Percentiles rank a stretch among this genome's conserved stretches.
phyloP scores from a whole-genome alignment of 2,113 vertebrate genomes.

The Sarotherodon lohbergeri region DNA sequence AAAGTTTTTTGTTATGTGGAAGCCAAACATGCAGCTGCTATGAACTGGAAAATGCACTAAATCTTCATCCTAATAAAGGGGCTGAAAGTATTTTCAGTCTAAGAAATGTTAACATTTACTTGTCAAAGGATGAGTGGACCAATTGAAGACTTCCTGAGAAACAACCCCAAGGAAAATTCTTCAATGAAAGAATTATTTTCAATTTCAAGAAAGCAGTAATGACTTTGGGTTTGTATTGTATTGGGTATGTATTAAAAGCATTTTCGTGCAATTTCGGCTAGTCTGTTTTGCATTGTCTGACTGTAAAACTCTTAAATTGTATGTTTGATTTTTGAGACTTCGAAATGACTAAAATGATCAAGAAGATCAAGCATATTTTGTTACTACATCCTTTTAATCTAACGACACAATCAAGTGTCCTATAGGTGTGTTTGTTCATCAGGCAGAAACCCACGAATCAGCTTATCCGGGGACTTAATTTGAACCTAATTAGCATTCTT shows the following conservation, averaged over 20 bases:
- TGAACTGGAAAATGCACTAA: background rate
- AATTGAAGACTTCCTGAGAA: background rate
- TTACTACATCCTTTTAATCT: background rate
- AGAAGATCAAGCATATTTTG: background rate
- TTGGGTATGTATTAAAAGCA: accelerated
- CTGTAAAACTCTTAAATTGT: background rate
- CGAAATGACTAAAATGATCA: background rate
- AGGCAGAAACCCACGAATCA: background rate
- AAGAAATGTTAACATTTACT: background rate
- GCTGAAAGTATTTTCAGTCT: background rate
- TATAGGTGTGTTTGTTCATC: background rate
- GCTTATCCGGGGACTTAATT: constrained; percentile 17
- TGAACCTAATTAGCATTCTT: constrained; percentile 39
- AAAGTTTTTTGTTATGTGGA: background rate
- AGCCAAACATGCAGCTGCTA: background rate
- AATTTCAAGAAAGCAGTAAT: background rate
- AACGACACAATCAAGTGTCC: background rate
- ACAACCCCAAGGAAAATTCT: background rate
- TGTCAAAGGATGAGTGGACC: background rate
- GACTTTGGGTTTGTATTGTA: background rate
- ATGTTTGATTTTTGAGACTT: background rate
- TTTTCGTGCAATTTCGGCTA: background rate
- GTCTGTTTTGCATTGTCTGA: background rate
- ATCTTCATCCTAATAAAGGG: background rate
- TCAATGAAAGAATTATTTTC: background rate